Evolutionary conservation across 1,140 invertebrate species (phyloP).

Genomic region (Diachasmimorpha longicaudata): DNA sequence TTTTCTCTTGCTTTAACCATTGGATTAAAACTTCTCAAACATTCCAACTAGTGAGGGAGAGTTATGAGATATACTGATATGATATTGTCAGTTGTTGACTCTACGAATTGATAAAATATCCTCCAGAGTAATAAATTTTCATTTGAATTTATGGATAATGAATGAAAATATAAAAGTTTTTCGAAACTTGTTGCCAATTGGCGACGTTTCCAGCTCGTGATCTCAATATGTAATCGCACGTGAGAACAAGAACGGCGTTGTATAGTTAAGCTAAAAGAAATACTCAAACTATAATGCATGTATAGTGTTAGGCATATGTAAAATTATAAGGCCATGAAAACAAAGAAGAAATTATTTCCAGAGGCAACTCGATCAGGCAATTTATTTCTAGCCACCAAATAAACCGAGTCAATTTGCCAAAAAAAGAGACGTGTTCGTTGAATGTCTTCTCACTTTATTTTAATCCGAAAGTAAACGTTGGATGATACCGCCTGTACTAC

Average conservation of each 20-base stretch:
- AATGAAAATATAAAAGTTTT: slow-evolving; percentile 23
- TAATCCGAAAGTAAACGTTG: not conserved
- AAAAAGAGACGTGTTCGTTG: slow-evolving; percentile 1
- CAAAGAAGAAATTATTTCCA: not conserved
- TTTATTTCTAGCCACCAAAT: not conserved
- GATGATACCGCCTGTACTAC: not conserved
- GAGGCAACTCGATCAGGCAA: not conserved
- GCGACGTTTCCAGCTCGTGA: slow-evolving; percentile 50
- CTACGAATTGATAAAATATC: not conserved
- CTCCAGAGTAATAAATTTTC: slow-evolving; percentile 1
- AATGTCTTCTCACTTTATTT: slow-evolving; percentile 1
- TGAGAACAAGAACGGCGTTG: slow-evolving; percentile 34
- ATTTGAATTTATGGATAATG: slow-evolving; percentile 14
- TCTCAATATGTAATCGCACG: slow-evolving; percentile 45
- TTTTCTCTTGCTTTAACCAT: not conserved
- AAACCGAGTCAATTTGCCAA: slow-evolving; percentile 1
- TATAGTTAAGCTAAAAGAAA: slow-evolving; percentile 30
- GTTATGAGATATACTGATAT: not conserved
- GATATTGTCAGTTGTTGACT: not conserved
- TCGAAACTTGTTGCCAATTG: slow-evolving; percentile 32
- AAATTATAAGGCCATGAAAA: not conserved
- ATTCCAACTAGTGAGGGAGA: not conserved
- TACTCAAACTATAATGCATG: slow-evolving; percentile 36
- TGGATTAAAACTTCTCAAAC: not conserved
- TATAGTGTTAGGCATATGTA: slow-evolving; percentile 28